Conservation (phyloP, 2,888 invertebrate species). For the Chrysolina haemoptera region DNA sequence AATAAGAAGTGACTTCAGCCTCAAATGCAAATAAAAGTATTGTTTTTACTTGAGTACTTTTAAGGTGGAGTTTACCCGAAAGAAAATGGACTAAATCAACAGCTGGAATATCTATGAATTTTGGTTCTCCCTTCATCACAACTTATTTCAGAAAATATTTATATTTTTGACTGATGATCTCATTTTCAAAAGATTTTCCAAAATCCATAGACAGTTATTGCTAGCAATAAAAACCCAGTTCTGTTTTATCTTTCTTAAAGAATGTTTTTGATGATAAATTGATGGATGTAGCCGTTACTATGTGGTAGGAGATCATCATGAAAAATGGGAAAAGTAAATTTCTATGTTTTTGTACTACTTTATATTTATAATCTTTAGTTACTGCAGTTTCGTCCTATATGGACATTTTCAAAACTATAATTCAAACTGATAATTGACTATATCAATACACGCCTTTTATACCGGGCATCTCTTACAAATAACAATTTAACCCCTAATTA, state of each 20-base stretch:
- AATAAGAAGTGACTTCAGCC: conserved; percentile 52
- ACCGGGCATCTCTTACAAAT: no score
- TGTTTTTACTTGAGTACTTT: conserved; percentile 43
- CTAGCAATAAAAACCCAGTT: conserved; percentile 26
- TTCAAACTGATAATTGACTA: no score
- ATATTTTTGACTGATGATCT: background rate
- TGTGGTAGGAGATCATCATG: no score
- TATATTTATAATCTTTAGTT: no score
- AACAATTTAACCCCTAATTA: no score
- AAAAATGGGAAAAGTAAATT: no score
- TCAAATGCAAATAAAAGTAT: conserved; percentile 66
- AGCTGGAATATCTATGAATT: conserved; percentile 50
- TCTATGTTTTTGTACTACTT: no score
- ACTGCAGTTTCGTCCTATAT: no score
- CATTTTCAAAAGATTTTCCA: conserved; percentile 25
- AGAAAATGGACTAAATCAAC: conserved; percentile 57
- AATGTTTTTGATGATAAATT: no score
- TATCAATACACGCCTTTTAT: no score
- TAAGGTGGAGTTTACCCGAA: conserved; percentile 72
- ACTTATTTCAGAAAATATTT: background rate
- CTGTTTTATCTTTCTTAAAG: background rate
- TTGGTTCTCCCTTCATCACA: background rate
- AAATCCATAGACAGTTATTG: conserved; percentile 38
- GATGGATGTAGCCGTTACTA: no score
- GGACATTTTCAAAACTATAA: no score